These are phyloP conservation scores for Diabrotica virgifera DNA, from an alignment of 1,140 invertebrate species.

Conservation along the genomic window DNA sequence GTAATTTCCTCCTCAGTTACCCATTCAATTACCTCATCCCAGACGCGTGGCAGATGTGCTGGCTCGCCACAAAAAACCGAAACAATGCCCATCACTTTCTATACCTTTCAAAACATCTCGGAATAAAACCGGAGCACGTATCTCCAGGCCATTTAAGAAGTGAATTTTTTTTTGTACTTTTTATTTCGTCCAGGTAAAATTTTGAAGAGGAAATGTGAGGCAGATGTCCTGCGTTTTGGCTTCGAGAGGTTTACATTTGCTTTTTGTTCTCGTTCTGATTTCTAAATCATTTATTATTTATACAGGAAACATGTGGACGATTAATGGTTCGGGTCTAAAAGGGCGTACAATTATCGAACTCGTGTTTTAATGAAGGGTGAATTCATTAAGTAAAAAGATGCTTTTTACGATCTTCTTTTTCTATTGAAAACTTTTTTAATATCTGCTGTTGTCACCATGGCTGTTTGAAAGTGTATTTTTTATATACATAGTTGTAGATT, in stretches of 20 bases:
- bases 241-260: background rate
- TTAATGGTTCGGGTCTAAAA: background rate
- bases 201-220: background rate
- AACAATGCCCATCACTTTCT: background rate
- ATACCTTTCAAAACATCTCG: background rate
- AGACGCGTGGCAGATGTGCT: background rate
- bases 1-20: too few species aligned
- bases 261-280: background rate
- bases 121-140: background rate
- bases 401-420: too few species aligned
- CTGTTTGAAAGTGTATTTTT: too few species aligned
- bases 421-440: too few species aligned
- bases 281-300: background rate
- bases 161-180: background rate
- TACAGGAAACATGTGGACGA: constrained; percentile 1
- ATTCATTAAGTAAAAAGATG: too few species aligned
- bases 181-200: background rate
- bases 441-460: too few species aligned
- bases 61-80: background rate
- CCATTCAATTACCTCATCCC: background rate
- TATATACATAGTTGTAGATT: too few species aligned
- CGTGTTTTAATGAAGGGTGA: too few species aligned
- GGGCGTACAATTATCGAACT: background rate
- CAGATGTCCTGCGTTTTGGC: background rate
- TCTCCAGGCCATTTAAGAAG: background rate